Evolutionary conservation across 2,888 invertebrate species (phyloP), one percentile per base, ranked within the genome.

Genomic region (Miltochrista miniata): DNA sequence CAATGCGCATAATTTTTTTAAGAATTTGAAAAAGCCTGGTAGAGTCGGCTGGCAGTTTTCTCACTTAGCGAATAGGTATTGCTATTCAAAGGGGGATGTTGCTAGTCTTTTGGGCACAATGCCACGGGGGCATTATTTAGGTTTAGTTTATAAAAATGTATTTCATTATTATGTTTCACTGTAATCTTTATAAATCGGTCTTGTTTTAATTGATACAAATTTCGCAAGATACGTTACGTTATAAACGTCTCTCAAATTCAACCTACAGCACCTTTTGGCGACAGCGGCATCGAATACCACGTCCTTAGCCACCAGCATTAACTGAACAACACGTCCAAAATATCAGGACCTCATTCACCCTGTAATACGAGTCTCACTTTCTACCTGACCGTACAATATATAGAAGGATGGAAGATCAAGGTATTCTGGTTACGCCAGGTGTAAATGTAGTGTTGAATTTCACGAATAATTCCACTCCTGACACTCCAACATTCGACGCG

Each of bases 381-480:
- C 51, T 54, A 42, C 48, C 8, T 29, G 35, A 11, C 33, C 5
- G 12, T 13, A 18, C 37, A 13, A 13, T 24, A 12, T 9, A 11
- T 47, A 46, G 61, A 49, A 30, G 48, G 31, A 43, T 3, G 51
- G 51, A 1, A 56, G 76, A 10, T 59, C 76, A 54, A 44, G 18
- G 10, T 43, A 54, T 48, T 58, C 41, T 74, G 67, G 79, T 35
- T 46, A 29, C 36, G 49, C 59, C 70, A 77, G 75, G 77, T 80
- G 80, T 77, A 74, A 83, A 79, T 76, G 74, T 76, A 79, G 79
- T 79, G 77, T 76, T 76, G 78, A 81, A 81, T 84, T 84, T 80
- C 79, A 75, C 74, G 74, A 81, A 79, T 82, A 80, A 81, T 81
- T 80, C 72, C 72, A 74, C 72, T 76, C 66, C 74, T 74, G 79